A percentile compares a stretch with the other conserved stretches of the same genome.
Evolutionary conservation across 1,140 invertebrate genomes (phyloP).

Genomic region (Manduca sexta): DNA sequence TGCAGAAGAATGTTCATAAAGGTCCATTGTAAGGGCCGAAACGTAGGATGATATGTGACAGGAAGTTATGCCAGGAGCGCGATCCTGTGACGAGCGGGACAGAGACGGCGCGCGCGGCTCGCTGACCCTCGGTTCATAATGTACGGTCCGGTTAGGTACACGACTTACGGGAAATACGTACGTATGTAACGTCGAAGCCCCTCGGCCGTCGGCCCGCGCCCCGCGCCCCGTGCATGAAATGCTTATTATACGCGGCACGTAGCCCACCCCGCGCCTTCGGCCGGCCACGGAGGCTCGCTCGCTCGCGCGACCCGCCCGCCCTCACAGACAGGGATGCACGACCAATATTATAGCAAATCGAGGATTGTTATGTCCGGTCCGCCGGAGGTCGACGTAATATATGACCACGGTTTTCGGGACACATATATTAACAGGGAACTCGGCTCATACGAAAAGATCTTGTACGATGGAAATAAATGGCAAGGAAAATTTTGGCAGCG

Average conservation of each 20-base stretch:
- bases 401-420: conserved; percentile 73
- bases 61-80: conserved; percentile 58
- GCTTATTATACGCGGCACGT: conserved; percentile 75
- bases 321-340: conserved; percentile 49
- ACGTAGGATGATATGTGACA: conserved; percentile 58
- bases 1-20: conserved; percentile 38
- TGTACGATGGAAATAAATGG: conserved; percentile 73
- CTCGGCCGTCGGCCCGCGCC: conserved; percentile 37
- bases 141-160: conserved; percentile 73
- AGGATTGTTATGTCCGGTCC: conserved; percentile 73
- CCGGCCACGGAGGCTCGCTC: conserved; percentile 38
- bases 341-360: conserved; percentile 73
- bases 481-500: conserved; percentile 72
- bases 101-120: conserved; percentile 51
- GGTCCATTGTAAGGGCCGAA: conserved; percentile 35
- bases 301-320: conserved; percentile 30
- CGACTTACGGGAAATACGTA: conserved; percentile 70
- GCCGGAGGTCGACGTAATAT: conserved; percentile 73
- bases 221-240: conserved; percentile 73
- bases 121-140: conserved; percentile 74
- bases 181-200: conserved; percentile 54
- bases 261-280: conserved; percentile 44
- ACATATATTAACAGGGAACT: conserved; percentile 74
- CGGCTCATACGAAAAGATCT: conserved; percentile 74
- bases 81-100: conserved; percentile 42